A percentile compares a stretch with the other conserved stretches of the same genome.
These are phyloP conservation scores for Petrolisthes manimaculis DNA, from an alignment of 2,888 invertebrate species.

Conservation along the genomic window DNA sequence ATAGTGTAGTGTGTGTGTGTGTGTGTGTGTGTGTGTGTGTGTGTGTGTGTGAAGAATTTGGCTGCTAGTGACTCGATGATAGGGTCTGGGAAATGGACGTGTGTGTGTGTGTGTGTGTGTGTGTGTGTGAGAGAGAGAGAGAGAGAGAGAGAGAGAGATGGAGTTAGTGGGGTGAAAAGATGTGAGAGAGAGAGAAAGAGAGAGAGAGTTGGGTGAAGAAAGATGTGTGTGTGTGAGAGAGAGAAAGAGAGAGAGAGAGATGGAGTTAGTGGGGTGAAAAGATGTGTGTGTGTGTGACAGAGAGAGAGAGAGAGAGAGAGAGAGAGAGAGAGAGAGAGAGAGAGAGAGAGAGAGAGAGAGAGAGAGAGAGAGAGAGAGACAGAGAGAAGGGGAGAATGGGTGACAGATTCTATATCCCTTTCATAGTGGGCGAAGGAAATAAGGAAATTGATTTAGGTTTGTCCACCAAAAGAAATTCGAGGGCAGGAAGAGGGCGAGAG, in stretches of 20 bases:
- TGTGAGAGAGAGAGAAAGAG: neutral
- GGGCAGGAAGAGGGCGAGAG: neutral
- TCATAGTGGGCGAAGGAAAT: neutral
- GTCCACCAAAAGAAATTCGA: neutral
- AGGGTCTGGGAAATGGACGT: neutral
- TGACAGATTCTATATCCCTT: neutral
- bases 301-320: no score
- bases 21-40: slow-evolving; percentile 18
- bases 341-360: neutral
- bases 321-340: slow-evolving; percentile 12
- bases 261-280: neutral
- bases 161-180: neutral
- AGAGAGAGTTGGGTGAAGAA: neutral
- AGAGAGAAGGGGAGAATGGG: neutral
- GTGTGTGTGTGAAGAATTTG: slow-evolving; percentile 9
- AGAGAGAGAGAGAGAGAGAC: neutral
- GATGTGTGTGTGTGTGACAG: neutral
- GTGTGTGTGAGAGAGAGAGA: neutral
- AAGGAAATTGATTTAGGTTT: neutral
- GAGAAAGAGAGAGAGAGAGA: neutral
- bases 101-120: neutral
- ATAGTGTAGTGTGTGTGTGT: neutral
- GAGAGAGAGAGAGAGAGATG: neutral
- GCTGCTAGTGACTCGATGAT: neutral
- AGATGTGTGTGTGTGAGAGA: neutral